Evolutionary conservation across 2,797 vertebrate species (phyloP), one percentile per base, ranked within the genome.

Genomic region (Salmo trutta): DNA sequence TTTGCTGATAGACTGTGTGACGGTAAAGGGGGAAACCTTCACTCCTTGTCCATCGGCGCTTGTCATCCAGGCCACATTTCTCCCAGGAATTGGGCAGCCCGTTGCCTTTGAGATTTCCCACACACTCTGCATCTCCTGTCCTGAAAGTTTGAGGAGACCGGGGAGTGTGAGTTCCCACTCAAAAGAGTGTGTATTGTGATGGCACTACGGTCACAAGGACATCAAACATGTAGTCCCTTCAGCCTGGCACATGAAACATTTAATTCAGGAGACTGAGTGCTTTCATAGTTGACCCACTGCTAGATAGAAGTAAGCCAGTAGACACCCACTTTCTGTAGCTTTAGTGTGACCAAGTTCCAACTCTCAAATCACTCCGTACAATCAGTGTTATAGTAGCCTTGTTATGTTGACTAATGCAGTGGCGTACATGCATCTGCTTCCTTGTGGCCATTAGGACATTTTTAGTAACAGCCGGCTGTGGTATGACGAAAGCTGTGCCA

Each of bases 11-110:
- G 91, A 91, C 88, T 87, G 84, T 80, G 56, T 16, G 78, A 29
- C 70, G 65, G 41, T 77, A 51, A 86, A 86, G 90, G 79, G 75
- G 77, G 87, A 91, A 89, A 90, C 80, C 83, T 92, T 90, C 89
- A 78, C 73, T 87, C 71, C 81, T 69, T 79, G 71, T 82, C 75
- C 16, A 24, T 17, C 77, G 71, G 74, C 81, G 69, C 62, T 79
- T 83, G 75, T 86, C 89, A 93, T 91, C 85, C 78, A 70, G 82
- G 74, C 79, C 78, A 87, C 75, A 74, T 83, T 59, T 59, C 19
- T 59, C 56, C 56, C 56, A 59, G 17, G 17, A 59, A 59, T 56
- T n/a, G 17, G 56, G 56, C 19, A 59, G 19, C 56, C 56, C 17
- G 7, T 59, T 59, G 79, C 89, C 88, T 86, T 0, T 74, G 88